A percentile compares a stretch with the other conserved stretches of the same genome.
phyloP scores from a whole-genome alignment of 2,888 invertebrate species.

The Lymantria dispar region DNA sequence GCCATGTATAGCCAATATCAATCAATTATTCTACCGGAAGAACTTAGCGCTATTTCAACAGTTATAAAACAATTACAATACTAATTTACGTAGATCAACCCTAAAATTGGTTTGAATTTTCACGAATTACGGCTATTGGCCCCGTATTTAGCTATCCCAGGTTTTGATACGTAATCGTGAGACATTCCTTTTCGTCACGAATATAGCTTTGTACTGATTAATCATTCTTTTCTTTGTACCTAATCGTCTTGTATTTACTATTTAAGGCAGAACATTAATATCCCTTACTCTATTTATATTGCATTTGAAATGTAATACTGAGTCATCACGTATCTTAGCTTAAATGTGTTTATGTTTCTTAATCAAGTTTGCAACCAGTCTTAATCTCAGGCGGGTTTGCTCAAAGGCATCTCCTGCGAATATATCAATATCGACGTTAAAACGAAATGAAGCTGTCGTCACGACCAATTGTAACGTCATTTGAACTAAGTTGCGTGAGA shows the following conservation, averaged over 20 bases:
- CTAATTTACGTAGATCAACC: constrained; percentile 21
- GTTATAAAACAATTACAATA: background rate
- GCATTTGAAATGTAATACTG: constrained; percentile 27
- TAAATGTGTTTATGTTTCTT: constrained; percentile 59
- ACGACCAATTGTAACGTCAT: constrained; percentile 79
- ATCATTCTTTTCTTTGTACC: constrained; percentile 31
- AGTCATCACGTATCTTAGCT: constrained; percentile 47
- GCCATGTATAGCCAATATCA: too few species aligned
- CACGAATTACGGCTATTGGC: constrained; percentile 57
- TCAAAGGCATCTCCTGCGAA: constrained; percentile 55
- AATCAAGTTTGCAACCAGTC: constrained; percentile 63
- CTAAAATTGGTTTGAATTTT: constrained; percentile 54
- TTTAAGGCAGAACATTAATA: background rate
- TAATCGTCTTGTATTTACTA: background rate
- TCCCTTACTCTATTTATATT: constrained; percentile 19
- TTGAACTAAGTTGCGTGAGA: constrained; percentile 69
- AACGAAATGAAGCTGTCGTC: constrained; percentile 80
- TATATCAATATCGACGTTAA: constrained; percentile 74
- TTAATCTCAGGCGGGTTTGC: constrained; percentile 53
- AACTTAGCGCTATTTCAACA: too few species aligned
- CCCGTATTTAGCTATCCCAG: constrained; percentile 57
- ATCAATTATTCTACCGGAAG: too few species aligned
- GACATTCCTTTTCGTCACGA: constrained; percentile 46
- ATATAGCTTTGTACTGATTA: constrained; percentile 48
- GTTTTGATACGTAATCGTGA: constrained; percentile 62